phyloP scores from a whole-genome alignment of 2,113 vertebrate genomes.

The Coregonus clupeaformis region DNA sequence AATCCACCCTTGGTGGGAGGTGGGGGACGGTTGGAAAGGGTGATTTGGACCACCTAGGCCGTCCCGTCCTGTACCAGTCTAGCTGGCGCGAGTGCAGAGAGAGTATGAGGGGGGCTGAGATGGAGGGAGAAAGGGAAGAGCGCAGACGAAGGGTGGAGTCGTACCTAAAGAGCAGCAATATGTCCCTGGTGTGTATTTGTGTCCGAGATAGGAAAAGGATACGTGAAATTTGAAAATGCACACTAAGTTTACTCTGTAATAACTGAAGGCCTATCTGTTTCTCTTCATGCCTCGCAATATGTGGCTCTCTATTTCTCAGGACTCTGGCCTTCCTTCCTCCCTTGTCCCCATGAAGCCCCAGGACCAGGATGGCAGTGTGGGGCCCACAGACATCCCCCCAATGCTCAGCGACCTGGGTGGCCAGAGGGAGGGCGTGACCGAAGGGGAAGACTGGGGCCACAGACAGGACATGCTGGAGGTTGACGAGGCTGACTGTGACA shows the following conservation, averaged over 20 bases:
- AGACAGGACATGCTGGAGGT: conserved; percentile 25
- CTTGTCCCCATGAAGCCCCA: not conserved
- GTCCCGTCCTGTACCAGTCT: conserved; percentile 28
- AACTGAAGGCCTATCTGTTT: not conserved
- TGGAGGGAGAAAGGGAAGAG: conserved; percentile 51
- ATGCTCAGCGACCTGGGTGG: not conserved
- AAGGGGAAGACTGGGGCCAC: conserved; percentile 27
- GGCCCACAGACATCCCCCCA: conserved; percentile 12
- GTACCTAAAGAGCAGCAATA: conserved; percentile 65
- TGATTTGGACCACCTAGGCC: conserved; percentile 77
- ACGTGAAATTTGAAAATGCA: not conserved
- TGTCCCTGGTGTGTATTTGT: conserved; percentile 62
- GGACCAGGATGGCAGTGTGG: not conserved
- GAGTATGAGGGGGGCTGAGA: conserved; percentile 28
- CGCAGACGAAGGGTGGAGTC: conserved; percentile 55
- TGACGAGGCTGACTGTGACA: conserved; percentile 56
- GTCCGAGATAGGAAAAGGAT: not conserved
- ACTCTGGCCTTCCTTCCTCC: conserved; percentile 69
- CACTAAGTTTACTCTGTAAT: not conserved
- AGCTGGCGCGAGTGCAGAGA: conserved; percentile 31
- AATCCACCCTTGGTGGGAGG: conserved; percentile 69
- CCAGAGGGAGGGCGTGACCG: conserved; percentile 8
- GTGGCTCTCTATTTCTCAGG: conserved; percentile 42
- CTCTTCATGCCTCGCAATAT: not conserved
- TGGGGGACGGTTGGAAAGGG: conserved; percentile 64